Conservation (phyloP, 30 jellyfish, hydroid and myxozoan species). For the Aurelia sp. region DNA sequence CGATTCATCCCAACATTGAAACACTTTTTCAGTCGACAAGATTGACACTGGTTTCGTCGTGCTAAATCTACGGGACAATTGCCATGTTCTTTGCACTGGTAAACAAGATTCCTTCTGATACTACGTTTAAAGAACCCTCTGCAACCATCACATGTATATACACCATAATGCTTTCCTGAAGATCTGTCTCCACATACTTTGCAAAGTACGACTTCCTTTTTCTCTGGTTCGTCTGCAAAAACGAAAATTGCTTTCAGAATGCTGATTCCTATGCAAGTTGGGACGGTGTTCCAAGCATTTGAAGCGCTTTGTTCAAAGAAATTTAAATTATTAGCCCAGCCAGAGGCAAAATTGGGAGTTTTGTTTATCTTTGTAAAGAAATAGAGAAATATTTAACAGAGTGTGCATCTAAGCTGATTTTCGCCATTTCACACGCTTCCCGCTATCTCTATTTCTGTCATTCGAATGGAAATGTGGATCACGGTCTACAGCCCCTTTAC, state of each 20-base stretch:
- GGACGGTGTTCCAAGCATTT: too few species aligned
- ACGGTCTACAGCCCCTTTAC: too few species aligned
- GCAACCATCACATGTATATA: constrained; percentile 99
- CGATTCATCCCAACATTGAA: constrained; percentile 94
- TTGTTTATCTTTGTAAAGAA: too few species aligned
- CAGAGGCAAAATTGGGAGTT: too few species aligned
- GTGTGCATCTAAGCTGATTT: too few species aligned
- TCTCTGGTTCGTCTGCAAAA: constrained; percentile 63
- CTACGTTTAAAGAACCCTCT: constrained; percentile 99
- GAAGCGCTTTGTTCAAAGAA: too few species aligned
- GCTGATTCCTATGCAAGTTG: too few species aligned
- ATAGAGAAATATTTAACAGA: too few species aligned
- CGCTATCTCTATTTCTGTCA: too few species aligned
- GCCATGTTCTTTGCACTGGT: constrained; percentile 95
- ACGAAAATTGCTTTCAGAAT: neutral
- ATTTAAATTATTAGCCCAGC: too few species aligned
- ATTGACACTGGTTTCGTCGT: constrained; percentile 94
- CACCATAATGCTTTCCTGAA: constrained; percentile 99
- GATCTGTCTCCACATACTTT: constrained; percentile 99
- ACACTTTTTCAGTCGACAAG: constrained; percentile 96
- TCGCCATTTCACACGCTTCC: too few species aligned
- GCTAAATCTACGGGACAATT: constrained; percentile 97
- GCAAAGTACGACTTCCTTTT: constrained; percentile 78
- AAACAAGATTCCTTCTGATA: constrained; percentile 83
- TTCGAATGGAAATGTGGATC: too few species aligned